Evolutionary conservation across 2,888 invertebrate genomes (phyloP), one percentile per base, ranked within the genome.

Genomic region (Augochlorella aurata): DNA sequence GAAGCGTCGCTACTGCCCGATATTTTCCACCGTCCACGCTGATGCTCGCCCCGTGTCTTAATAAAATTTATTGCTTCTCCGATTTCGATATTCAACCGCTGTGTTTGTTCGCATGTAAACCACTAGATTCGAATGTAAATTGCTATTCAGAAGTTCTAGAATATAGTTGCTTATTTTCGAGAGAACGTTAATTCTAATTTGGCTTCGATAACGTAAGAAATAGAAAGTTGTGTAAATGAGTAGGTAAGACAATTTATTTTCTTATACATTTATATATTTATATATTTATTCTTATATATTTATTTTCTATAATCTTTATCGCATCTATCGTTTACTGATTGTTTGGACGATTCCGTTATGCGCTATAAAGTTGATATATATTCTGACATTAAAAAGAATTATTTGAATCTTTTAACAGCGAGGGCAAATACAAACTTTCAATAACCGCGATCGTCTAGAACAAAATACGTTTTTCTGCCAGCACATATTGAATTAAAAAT

Each of bases 1-100:
- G 90, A 90, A 90, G 89, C 88, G 84, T 85, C 86, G 77, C 76
- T 77, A 79, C 75, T 76, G 72, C 74, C 72, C 81, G 76, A 82
- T 77, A 81, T 87, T 89, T 89, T 87, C 85, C 70, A 67, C 70
- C 80, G 63, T 71, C 71, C 63, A 65, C 71, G 14, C 54, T 76
- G 61, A 79, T 74, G 69, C 70, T 73, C 69, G 16, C 75, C 18
- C 10, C 29, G 58, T 68, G 50, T 81, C 77, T 71, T 77, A 72
- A 77, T 81, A 74, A 81, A 83, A 77, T 74, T 71, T 61, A 63
- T 67, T 18, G 24, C 8, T 52, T 24, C 16, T 14, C 58, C 29
- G 71, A 58, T 71, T 29, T 45, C 45, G 21, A 68, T 68, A 44
- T 44, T 74, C 24, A 14, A 14, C n/a, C 47, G 38, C 18, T 18